Evolutionary conservation across 2,888 invertebrate genomes (phyloP).

Genomic region (Eutolmus rufibarbis): DNA sequence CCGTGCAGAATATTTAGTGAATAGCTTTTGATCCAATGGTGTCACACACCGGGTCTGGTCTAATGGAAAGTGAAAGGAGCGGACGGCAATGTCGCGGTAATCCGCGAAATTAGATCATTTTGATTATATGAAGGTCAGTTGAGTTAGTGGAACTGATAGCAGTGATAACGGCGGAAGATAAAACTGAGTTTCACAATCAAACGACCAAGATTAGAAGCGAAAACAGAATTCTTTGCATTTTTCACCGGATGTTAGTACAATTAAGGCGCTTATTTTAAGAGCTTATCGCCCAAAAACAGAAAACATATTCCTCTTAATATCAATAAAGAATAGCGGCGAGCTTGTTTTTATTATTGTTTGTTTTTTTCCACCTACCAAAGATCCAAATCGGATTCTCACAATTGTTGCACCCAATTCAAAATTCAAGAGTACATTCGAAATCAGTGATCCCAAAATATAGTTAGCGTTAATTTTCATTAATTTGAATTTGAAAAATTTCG

Average conservation of each 20-base stretch:
- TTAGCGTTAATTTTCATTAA: no score
- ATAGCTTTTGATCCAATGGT: not conserved
- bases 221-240: not conserved
- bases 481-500: no score
- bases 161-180: not conserved
- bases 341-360: not conserved
- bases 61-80: slow-evolving; percentile 18
- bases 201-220: not conserved
- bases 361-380: no score
- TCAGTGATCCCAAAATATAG: no score
- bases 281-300: not conserved
- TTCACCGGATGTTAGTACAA: not conserved
- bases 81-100: not conserved
- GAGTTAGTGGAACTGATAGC: not conserved
- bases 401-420: no score
- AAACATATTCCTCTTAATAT: not conserved
- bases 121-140: slow-evolving; percentile 26
- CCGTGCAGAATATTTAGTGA: not conserved
- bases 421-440: no score
- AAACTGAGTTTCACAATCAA: not conserved
- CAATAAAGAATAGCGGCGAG: not conserved
- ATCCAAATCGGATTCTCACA: no score
- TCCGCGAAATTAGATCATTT: not conserved
- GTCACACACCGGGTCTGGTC: not conserved
- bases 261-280: not conserved